These are phyloP conservation scores for Lucinisca nassula DNA, from an alignment of 2,888 invertebrate genomes.

Conservation along the genomic window DNA sequence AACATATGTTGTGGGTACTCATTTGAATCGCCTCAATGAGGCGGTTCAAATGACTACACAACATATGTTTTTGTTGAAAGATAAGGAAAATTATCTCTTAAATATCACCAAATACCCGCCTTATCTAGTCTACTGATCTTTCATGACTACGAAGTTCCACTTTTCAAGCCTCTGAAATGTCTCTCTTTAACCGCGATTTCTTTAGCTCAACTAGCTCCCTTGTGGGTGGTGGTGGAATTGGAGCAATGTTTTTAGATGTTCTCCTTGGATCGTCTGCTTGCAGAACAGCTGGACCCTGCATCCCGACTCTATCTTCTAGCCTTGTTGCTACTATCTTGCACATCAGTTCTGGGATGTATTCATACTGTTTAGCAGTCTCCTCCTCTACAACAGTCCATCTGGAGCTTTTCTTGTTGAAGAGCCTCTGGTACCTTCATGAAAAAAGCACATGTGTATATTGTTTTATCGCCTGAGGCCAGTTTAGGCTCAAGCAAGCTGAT, in stretches of 20 bases:
- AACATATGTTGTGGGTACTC: too few species aligned
- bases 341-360: not conserved
- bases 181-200: not conserved
- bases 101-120: too few species aligned
- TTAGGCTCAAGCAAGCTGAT: too few species aligned
- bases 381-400: not conserved
- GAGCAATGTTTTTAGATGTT: not conserved
- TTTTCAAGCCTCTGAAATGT: too few species aligned
- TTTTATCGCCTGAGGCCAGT: too few species aligned
- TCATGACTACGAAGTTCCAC: too few species aligned
- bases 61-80: too few species aligned
- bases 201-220: not conserved
- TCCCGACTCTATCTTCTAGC: not conserved
- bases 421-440: slow-evolving; percentile 10
- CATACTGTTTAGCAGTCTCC: not conserved
- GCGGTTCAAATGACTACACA: too few species aligned
- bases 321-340: not conserved
- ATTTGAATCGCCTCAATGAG: too few species aligned
- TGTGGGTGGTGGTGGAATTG: not conserved
- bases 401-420: not conserved
- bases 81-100: too few species aligned
- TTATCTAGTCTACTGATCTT: too few species aligned
- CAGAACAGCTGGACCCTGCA: not conserved
- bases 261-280: not conserved
- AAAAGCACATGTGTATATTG: not conserved